Conservation (phyloP, 2,888 invertebrate species). For the Chrysolina haemoptera region DNA sequence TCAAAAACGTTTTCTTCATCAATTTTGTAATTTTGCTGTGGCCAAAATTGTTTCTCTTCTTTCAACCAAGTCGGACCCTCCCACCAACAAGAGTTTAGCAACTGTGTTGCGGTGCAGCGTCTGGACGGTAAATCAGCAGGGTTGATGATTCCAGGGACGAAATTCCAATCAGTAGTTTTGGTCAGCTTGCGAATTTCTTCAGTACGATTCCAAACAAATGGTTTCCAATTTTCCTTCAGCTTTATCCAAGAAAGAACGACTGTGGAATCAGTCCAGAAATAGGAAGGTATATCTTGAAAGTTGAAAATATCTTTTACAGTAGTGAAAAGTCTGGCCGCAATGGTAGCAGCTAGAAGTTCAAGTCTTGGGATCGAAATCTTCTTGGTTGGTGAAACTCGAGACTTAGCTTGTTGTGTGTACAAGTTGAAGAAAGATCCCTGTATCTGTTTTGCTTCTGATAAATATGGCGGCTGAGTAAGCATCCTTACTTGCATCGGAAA, state of each 20-base stretch:
- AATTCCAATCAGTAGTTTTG: not conserved
- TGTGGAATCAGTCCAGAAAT: not conserved
- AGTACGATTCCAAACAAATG: not conserved
- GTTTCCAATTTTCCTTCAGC: not conserved
- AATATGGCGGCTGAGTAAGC: not conserved
- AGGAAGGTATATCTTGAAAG: not conserved
- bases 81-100: not conserved
- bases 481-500: not conserved
- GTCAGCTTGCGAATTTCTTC: not conserved
- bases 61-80: not conserved
- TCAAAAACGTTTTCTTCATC: not conserved
- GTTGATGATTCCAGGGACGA: not conserved
- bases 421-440: not conserved
- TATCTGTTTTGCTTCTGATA: not conserved
- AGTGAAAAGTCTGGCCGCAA: not conserved
- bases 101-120: not conserved
- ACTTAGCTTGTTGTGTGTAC: too few relatives aligned
- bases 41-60: not conserved
- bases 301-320: not conserved
- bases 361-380: not conserved
- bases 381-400: not conserved
- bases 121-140: not conserved
- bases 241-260: not conserved
- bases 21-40: not conserved
- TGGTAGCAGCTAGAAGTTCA: not conserved